These are phyloP conservation scores for Orchesella cincta DNA, from an alignment of 1,140 invertebrate species.

Conservation along the genomic window DNA sequence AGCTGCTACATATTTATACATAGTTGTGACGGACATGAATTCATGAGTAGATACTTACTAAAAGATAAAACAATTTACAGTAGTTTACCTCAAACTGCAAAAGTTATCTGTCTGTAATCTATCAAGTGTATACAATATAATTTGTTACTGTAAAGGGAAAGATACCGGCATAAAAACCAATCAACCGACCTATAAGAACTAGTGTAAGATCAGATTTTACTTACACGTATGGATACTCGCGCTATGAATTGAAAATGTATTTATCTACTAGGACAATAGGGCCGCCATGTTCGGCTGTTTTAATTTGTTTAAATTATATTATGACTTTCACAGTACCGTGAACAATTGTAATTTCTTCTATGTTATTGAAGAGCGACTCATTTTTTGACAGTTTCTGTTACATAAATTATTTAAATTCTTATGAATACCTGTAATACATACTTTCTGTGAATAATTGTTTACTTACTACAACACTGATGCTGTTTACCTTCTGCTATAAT, in stretches of 20 bases:
- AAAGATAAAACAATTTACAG: neutral
- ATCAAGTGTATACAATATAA: neutral
- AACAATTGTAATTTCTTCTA: too few relatives aligned
- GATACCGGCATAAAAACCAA: neutral
- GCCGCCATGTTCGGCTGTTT: neutral
- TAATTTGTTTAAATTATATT: conserved; percentile 20
- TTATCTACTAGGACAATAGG: conserved; percentile 23
- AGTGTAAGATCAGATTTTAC: too few relatives aligned
- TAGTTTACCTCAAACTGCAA: neutral
- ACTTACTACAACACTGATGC: too few relatives aligned
- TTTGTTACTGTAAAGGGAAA: too few relatives aligned
- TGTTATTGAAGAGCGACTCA: too few relatives aligned
- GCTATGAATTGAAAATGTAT: neutral
- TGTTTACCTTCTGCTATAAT: too few relatives aligned
- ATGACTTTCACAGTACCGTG: too few relatives aligned
- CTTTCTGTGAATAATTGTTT: too few relatives aligned
- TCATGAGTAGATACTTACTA: neutral
- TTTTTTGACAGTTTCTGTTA: too few relatives aligned
- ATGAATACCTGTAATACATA: too few relatives aligned
- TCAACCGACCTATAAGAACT: neutral
- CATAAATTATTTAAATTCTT: too few relatives aligned
- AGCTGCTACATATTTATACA: neutral
- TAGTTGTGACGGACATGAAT: neutral
- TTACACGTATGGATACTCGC: neutral
- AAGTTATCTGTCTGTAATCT: neutral